phyloP scores from a whole-genome alignment of 2,888 invertebrate species.

The Ypsolopha sequella region DNA sequence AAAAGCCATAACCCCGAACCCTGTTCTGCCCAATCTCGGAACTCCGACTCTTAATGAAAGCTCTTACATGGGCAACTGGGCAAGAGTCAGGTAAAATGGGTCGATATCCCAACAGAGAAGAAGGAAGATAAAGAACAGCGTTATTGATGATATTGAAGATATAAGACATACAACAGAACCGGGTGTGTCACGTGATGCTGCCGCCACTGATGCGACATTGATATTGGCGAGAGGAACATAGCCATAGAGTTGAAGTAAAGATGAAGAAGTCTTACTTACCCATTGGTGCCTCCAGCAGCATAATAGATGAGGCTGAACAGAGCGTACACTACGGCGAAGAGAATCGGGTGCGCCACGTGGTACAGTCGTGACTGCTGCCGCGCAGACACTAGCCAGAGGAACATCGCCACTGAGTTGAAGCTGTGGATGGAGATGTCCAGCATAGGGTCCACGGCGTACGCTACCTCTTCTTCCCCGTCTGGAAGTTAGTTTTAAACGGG shows the following conservation, averaged over 20 bases:
- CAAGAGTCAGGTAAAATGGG: too few relatives aligned
- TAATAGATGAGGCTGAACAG: constrained; percentile 80
- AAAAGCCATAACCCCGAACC: too few relatives aligned
- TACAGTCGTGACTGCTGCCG: constrained; percentile 75
- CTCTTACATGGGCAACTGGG: too few relatives aligned
- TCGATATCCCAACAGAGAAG: too few relatives aligned
- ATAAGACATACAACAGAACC: too few relatives aligned
- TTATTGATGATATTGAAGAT: too few relatives aligned
- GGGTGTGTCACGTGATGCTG: too few relatives aligned
- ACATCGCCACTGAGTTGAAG: constrained; percentile 80
- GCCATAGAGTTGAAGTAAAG: not conserved
- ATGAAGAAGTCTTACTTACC: constrained; percentile 42
- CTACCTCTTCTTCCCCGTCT: constrained; percentile 11
- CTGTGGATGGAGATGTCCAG: constrained; percentile 58
- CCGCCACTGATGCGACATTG: too few relatives aligned
- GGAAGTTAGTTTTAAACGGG: not conserved
- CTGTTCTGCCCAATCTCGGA: too few relatives aligned
- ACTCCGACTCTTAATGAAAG: too few relatives aligned
- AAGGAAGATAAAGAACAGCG: too few relatives aligned
- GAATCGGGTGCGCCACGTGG: constrained; percentile 72
- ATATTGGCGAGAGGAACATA: constrained; percentile 23
- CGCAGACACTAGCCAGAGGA: constrained; percentile 77
- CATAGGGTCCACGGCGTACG: constrained; percentile 26
- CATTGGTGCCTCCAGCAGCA: constrained; percentile 77
- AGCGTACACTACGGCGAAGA: constrained; percentile 74